A percentile compares a stretch with the other conserved stretches of the same genome.
Conservation (phyloP, 2,113 vertebrate genomes). For the Lynx canadensis region DNA sequence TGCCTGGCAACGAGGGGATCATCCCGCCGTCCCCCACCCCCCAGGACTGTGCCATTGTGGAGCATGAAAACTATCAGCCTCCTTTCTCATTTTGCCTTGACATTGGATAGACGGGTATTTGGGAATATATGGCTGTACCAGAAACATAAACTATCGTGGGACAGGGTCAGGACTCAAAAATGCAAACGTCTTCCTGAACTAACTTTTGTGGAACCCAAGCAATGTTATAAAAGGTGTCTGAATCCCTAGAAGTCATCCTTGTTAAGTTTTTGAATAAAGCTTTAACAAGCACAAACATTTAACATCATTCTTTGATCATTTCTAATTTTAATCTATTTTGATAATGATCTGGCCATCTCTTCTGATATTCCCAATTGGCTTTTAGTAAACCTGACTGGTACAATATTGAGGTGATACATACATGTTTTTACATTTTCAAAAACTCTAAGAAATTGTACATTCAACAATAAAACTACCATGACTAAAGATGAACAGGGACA, state of each 20-base stretch:
- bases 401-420: neutral
- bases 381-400: neutral
- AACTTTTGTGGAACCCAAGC: neutral
- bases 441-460: neutral
- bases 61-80: neutral
- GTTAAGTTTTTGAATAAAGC: neutral
- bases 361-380: neutral
- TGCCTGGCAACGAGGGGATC: neutral
- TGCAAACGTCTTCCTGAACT: neutral
- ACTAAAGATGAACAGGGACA: neutral
- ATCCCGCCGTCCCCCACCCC: fast-evolving
- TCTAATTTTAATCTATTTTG: neutral
- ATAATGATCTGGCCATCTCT: neutral
- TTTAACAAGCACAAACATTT: neutral
- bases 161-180: neutral
- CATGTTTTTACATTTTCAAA: neutral
- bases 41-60: too few relatives aligned
- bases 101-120: neutral
- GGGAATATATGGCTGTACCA: neutral
- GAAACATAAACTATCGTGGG: neutral
- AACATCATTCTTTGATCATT: neutral
- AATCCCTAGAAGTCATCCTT: neutral
- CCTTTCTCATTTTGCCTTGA: neutral
- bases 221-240: neutral
- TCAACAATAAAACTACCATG: neutral